Conservation (phyloP, 2,113 vertebrate species). For the Gambusia affinis region DNA sequence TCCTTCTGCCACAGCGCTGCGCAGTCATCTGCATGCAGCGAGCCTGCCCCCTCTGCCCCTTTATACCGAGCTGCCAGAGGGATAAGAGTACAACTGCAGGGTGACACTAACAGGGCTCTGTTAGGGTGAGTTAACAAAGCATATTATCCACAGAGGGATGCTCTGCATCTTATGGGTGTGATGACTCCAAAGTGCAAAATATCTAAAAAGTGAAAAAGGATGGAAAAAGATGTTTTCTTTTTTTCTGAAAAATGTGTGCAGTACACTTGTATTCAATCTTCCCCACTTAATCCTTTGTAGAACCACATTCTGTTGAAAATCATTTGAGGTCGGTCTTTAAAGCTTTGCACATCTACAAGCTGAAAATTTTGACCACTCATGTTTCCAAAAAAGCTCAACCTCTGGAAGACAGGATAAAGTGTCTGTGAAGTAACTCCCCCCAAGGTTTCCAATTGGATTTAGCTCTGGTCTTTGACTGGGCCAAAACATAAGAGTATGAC, state of each 20-base stretch:
- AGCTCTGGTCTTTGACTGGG: no score
- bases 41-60: conserved; percentile 48
- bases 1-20: conserved; percentile 58
- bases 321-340: no score
- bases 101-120: conserved; percentile 11
- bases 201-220: neutral
- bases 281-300: neutral
- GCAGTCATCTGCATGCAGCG: conserved; percentile 70
- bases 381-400: no score
- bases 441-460: no score
- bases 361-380: neutral
- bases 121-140: conserved; percentile 20
- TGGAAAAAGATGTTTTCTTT: neutral
- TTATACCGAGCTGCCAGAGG: conserved; percentile 44
- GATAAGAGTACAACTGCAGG: conserved; percentile 66
- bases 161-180: conserved; percentile 44
- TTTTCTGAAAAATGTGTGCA: neutral
- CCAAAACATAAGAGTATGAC: no score
- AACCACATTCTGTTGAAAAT: no score
- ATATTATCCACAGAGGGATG: conserved; percentile 44
- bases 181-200: conserved; percentile 50
- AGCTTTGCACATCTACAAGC: no score
- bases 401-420: no score
- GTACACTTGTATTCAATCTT: neutral
- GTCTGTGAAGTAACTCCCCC: no score